Evolutionary conservation across 1,140 invertebrate genomes (phyloP).

Genomic region (Bombus soroeensis): DNA sequence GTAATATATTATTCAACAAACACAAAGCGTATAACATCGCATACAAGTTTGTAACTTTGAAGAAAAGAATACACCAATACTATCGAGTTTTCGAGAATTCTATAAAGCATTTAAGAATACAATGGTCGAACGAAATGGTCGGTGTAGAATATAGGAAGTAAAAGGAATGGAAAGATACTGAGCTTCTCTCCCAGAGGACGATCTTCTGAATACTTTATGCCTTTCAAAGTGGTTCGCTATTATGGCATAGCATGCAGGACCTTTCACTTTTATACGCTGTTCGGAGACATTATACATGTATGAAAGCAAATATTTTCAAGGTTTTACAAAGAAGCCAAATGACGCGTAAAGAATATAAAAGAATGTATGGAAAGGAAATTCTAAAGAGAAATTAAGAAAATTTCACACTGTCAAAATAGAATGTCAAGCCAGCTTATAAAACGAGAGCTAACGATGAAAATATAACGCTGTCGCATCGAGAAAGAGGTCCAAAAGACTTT

Average conservation of each 20-base stretch:
- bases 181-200: slow-evolving; percentile 1
- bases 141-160: not conserved
- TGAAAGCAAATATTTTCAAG: not conserved
- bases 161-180: not conserved
- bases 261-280: slow-evolving; percentile 6
- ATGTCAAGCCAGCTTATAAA: too few species aligned
- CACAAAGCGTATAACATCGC: not conserved
- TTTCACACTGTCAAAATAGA: not conserved
- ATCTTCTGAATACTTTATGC: slow-evolving; percentile 28
- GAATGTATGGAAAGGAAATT: not conserved
- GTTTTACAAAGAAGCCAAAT: not conserved
- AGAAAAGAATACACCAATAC: not conserved
- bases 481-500: too few species aligned
- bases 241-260: not conserved
- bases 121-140: not conserved
- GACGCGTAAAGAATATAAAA: not conserved
- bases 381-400: not conserved
- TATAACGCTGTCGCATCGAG: too few species aligned
- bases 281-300: not conserved
- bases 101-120: not conserved
- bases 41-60: not conserved
- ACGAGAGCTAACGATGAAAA: too few species aligned
- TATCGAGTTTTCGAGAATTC: not conserved
- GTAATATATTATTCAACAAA: not conserved
- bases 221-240: not conserved